Evolutionary conservation across 2,797 vertebrate species (phyloP).

Genomic region (Xiphorhynchus erythropygius): DNA sequence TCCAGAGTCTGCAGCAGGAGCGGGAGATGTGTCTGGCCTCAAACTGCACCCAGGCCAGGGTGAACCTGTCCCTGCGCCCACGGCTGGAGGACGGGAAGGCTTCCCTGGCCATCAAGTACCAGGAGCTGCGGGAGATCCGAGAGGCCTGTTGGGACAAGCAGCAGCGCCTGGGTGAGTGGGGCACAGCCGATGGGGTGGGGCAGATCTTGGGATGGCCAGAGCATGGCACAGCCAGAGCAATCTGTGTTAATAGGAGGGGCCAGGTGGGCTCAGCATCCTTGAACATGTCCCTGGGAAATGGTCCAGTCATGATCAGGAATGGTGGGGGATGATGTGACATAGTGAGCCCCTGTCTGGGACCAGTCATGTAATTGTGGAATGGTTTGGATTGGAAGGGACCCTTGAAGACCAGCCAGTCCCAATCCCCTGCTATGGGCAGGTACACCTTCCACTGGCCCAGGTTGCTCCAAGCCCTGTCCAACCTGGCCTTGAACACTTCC

Average conservation of each 20-base stretch:
- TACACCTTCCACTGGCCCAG: not conserved
- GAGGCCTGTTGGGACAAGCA: constrained; percentile 75
- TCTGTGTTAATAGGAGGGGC: fast-evolving
- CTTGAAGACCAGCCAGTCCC: not conserved
- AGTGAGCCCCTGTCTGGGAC: not conserved
- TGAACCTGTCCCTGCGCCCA: constrained; percentile 75
- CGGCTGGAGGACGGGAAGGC: constrained; percentile 78
- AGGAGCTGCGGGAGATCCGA: constrained; percentile 73
- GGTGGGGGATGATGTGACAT: not conserved
- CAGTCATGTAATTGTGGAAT: not conserved
- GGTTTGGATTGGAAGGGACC: not conserved
- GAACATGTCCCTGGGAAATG: not conserved
- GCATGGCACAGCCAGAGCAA: not conserved
- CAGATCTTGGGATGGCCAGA: not conserved
- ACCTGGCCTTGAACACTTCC: not conserved
- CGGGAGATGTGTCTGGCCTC: constrained; percentile 75
- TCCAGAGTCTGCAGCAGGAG: constrained; percentile 78
- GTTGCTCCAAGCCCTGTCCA: not conserved
- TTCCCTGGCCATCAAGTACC: constrained; percentile 79
- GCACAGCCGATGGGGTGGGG: fast-evolving
- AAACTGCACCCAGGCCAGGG: constrained; percentile 75
- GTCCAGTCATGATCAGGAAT: not conserved
- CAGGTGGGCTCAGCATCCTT: not conserved
- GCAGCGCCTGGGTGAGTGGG: constrained; percentile 75
- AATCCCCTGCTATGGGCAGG: not conserved